Conservation (phyloP, 2,888 invertebrate species). For the Peribatodes rhomboidaria region DNA sequence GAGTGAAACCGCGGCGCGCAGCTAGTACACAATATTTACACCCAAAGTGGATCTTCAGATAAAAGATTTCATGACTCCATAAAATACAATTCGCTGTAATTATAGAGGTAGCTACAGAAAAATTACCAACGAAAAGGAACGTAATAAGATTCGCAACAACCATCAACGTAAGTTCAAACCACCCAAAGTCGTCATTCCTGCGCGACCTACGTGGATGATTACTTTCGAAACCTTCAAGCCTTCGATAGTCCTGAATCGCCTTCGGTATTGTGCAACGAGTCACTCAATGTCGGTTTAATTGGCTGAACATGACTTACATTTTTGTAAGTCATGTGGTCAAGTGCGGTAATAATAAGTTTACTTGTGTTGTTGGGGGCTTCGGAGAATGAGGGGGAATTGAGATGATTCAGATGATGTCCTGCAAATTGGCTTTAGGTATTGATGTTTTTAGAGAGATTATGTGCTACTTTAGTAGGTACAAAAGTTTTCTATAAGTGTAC, state of each 20-base stretch:
- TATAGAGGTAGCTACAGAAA: no score
- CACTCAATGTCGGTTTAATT: conserved; percentile 47
- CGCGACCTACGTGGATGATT: conserved; percentile 40
- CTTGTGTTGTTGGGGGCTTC: conserved; percentile 10
- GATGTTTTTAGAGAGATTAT: no score
- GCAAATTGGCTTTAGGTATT: neutral
- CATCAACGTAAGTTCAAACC: conserved; percentile 14
- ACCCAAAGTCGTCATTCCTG: conserved; percentile 46
- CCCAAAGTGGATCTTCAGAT: no score
- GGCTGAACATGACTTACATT: conserved; percentile 45
- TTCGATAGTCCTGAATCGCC: conserved; percentile 58
- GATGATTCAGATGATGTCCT: conserved; percentile 9
- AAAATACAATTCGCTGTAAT: no score
- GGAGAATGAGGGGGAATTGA: neutral
- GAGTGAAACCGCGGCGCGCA: no score
- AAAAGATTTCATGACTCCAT: no score
- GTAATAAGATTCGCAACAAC: neutral
- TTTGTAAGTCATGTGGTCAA: conserved; percentile 40
- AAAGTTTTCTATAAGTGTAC: no score
- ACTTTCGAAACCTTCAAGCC: conserved; percentile 56
- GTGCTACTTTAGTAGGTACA: no score
- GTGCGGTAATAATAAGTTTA: conserved; percentile 22
- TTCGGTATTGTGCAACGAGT: conserved; percentile 59
- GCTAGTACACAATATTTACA: no score
- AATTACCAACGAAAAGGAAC: neutral